Conservation (phyloP, 2,113 vertebrate species). For the Turdus rufiventris region DNA sequence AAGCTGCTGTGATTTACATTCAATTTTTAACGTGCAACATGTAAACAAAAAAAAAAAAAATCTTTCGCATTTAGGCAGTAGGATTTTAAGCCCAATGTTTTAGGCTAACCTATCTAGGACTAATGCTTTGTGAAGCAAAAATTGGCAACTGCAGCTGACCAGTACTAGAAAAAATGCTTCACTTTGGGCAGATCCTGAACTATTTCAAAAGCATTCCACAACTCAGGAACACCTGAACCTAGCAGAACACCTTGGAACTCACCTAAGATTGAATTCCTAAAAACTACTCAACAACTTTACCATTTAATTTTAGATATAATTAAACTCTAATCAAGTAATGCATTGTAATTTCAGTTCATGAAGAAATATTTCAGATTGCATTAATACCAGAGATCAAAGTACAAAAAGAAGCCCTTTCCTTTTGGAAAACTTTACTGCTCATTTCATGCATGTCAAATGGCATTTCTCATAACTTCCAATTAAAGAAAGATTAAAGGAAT, state of each 20-base stretch:
- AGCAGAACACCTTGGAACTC: background rate
- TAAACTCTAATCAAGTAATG: background rate
- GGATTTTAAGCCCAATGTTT: background rate
- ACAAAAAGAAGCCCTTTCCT: background rate
- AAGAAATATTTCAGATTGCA: background rate
- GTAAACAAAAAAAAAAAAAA: background rate
- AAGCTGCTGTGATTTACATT: background rate
- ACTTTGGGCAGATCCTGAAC: background rate
- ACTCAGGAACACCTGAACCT: background rate
- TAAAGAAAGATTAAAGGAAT: conserved; percentile 19
- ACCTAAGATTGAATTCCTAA: background rate
- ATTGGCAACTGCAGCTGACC: background rate
- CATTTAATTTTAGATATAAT: background rate
- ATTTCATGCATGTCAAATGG: background rate
- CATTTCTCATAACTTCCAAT: background rate
- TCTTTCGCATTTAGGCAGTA: background rate
- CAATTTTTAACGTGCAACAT: background rate
- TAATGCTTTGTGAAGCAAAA: background rate
- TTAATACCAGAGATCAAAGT: background rate
- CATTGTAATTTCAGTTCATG: background rate
- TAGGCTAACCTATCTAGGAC: background rate
- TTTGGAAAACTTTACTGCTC: background rate
- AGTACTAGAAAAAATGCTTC: background rate
- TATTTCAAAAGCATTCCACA: background rate
- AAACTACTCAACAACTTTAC: background rate